These are phyloP conservation scores for Dromiciops gliroides DNA, from an alignment of 2,113 vertebrate species.

Conservation along the genomic window DNA sequence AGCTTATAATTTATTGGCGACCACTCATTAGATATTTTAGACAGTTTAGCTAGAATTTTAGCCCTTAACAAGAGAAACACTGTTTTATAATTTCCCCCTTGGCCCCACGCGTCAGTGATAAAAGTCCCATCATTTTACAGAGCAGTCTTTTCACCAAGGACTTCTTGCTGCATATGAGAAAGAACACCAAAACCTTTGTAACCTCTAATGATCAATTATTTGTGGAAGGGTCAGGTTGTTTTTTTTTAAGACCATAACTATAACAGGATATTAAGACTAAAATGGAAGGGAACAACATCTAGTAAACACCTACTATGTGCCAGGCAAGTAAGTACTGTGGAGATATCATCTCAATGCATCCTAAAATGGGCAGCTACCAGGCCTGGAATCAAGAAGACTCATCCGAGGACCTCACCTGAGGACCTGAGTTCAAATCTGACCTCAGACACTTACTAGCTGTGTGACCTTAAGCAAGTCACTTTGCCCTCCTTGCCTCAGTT, in stretches of 20 bases:
- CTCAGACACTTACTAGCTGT: too few relatives aligned
- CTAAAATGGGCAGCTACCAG: too few relatives aligned
- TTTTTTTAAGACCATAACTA: neutral
- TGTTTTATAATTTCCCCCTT: neutral
- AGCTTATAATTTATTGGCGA: too few relatives aligned
- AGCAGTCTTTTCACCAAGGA: neutral
- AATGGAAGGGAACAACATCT: neutral
- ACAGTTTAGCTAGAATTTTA: too few relatives aligned
- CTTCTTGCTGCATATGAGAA: neutral
- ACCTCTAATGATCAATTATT: neutral
- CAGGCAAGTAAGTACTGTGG: neutral
- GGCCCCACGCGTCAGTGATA: neutral
- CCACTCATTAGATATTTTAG: too few relatives aligned
- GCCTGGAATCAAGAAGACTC: too few relatives aligned
- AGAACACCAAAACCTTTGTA: neutral
- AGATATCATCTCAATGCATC: neutral
- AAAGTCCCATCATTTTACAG: neutral
- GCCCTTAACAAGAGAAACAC: too few relatives aligned
- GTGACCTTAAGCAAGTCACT: too few relatives aligned
- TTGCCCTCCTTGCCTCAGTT: too few relatives aligned
- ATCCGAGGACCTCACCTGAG: too few relatives aligned
- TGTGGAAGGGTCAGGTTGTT: neutral
- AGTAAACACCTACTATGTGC: neutral
- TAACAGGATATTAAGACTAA: neutral
- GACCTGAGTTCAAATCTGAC: too few relatives aligned